Evolutionary conservation across 2,888 invertebrate genomes (phyloP).

Genomic region (Lapara coniferarum): DNA sequence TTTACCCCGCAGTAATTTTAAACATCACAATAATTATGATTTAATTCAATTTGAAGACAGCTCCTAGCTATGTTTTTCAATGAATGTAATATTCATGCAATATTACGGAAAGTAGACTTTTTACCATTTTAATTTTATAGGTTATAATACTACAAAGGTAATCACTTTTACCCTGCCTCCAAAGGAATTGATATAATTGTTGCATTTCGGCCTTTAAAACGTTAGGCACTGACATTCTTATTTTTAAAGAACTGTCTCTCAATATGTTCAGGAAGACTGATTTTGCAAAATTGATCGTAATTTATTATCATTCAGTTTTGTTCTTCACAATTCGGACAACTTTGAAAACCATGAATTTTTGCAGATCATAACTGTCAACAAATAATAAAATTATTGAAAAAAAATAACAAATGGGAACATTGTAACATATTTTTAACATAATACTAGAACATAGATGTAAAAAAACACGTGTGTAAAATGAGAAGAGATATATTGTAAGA

Average conservation of each 20-base stretch:
- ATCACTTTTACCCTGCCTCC: slow-evolving; percentile 42
- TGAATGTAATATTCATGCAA: not conserved
- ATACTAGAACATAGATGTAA: slow-evolving; percentile 79
- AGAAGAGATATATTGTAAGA: slow-evolving; percentile 76
- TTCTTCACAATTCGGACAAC: slow-evolving; percentile 32
- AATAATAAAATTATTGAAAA: slow-evolving; percentile 47
- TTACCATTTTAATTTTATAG: slow-evolving; percentile 24
- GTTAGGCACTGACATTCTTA: slow-evolving; percentile 39
- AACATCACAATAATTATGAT: slow-evolving; percentile 24
- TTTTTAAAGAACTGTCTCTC: slow-evolving; percentile 37
- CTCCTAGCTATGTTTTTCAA: slow-evolving; percentile 4
- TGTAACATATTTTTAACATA: slow-evolving; percentile 83
- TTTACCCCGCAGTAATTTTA: slow-evolving; percentile 23
- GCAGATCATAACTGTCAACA: slow-evolving; percentile 50
- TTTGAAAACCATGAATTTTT: slow-evolving; percentile 29
- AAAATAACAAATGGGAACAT: slow-evolving; percentile 83
- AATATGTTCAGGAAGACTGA: slow-evolving; percentile 60
- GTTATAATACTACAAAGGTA: slow-evolving; percentile 2
- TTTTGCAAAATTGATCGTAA: slow-evolving; percentile 37
- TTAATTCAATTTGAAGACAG: slow-evolving; percentile 15
- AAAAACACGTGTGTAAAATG: slow-evolving; percentile 62
- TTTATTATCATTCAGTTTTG: slow-evolving; percentile 30
- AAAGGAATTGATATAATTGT: slow-evolving; percentile 58
- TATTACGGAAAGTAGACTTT: slow-evolving; percentile 8
- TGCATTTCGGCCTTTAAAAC: slow-evolving; percentile 53